Percentiles rank a stretch among this genome's conserved stretches.
phyloP scores from a whole-genome alignment of 2,888 invertebrate species.

The Poecilobothrus nobilitatus region DNA sequence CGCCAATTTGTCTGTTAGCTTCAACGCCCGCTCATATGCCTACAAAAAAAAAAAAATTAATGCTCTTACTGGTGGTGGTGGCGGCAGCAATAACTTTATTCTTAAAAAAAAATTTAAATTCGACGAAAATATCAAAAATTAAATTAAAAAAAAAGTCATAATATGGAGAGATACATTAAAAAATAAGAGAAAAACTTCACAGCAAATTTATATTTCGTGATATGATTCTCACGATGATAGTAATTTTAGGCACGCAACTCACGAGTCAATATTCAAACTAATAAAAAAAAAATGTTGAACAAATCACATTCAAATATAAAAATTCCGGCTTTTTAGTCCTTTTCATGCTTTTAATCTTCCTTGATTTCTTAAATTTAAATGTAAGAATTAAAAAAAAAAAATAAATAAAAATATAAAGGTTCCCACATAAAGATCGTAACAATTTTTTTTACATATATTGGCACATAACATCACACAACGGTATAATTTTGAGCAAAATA shows the following conservation, averaged over 20 bases:
- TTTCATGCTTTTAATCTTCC: no score
- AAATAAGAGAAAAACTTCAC: neutral
- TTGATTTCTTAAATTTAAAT: neutral
- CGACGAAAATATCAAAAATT: neutral
- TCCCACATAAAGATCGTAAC: no score
- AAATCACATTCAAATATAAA: no score
- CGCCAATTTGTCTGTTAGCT: constrained; percentile 21
- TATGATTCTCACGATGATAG: constrained; percentile 23
- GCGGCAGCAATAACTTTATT: neutral
- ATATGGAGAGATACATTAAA: neutral
- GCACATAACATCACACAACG: no score
- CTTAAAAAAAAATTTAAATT: neutral
- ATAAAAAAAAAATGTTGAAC: neutral
- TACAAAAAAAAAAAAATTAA: neutral
- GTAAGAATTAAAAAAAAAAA: neutral
- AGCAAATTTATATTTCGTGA: constrained; percentile 22
- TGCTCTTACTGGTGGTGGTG: neutral
- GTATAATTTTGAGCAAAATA: no score
- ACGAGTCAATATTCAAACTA: constrained; percentile 15
- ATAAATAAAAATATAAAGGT: no score
- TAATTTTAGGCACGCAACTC: constrained; percentile 24
- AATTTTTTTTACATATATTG: no score
- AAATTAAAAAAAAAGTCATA: neutral
- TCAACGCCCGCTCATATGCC: constrained; percentile 20
- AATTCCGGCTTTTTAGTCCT: no score